A percentile compares a stretch with the other conserved stretches of the same genome.
These are phyloP conservation scores for Eurosta solidaginis DNA, from an alignment of 1,140 invertebrate genomes.

Conservation along the genomic window DNA sequence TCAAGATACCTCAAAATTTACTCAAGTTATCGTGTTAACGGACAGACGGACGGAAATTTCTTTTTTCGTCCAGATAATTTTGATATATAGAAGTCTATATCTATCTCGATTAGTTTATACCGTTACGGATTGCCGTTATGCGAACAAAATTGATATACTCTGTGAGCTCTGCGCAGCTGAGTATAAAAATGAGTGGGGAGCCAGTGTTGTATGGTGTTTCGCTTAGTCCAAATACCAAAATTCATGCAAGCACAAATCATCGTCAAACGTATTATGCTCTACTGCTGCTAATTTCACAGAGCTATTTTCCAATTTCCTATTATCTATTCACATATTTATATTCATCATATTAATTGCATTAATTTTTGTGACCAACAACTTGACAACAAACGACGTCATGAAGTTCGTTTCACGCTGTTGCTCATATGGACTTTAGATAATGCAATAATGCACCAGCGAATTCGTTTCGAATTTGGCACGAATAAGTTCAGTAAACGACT, in stretches of 20 bases:
- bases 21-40: no score
- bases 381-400: conserved; percentile 11
- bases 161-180: no score
- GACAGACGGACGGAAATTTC: no score
- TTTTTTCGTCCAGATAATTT: no score
- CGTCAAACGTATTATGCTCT: no score
- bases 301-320: not conserved
- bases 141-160: no score
- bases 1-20: no score
- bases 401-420: not conserved
- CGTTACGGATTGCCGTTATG: no score
- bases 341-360: not conserved
- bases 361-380: conserved; percentile 1
- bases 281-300: not conserved
- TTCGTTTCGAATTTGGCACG: not conserved
- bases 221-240: not conserved
- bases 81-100: no score
- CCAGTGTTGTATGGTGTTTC: no score
- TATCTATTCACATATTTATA: not conserved
- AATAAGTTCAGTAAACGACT: not conserved
- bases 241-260: not conserved
- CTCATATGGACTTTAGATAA: not conserved
- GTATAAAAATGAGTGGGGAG: no score
- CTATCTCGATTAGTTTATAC: no score
- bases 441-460: not conserved